Evolutionary conservation across 1,140 invertebrate genomes (phyloP), one percentile per base, ranked within the genome.

Genomic region (Oryctes rhinoceros): DNA sequence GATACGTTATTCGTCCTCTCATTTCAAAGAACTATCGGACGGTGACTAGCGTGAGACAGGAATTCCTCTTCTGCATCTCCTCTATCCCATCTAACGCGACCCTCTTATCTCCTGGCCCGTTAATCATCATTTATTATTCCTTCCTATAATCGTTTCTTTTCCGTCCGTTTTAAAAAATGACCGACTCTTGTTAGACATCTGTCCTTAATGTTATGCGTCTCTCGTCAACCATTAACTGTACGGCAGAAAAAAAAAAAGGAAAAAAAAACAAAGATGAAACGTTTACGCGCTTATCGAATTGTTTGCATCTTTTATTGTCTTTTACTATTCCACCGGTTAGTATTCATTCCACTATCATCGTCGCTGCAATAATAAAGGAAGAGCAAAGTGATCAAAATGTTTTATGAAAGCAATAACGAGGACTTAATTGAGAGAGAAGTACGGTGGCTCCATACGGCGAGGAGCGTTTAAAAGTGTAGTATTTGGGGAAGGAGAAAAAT

Each of bases 71-170:
- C 74, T 76, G 9, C 65, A 13, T 67, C 65, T 35, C 6, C 20
- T 24, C n/a, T 30, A 15, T 53, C 9, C n/a, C 49, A 53, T 53
- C 49, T 53, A 53, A 13, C 11, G 67, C 67, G 67, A 13, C 67
- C 37, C 30, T 76, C 74, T 76, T 76, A 76, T 76, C 74, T 76
- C 15, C 44, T 76, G 20, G 74, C n/a, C 74, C 44, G 74, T 76
- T 76, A 76, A 76, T 76, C 74, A 76, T 76, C 74, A 76, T 76
- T 76, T 76, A 76, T 76, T 76, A 76, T 76, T 47, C 74, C 35
- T 35, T 20, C 18, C n/a, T 24, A 67, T 76, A 76, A 76, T 76
- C 74, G 20, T 76, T 47, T 44, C 30, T 76, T 67, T 67, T 67
- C 65, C 18, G 65, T 76, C 74, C 44, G 74, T 44, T 76, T 76